Evolutionary conservation across 2,113 vertebrate genomes (phyloP).

Genomic region (Salvelinus fontinalis): DNA sequence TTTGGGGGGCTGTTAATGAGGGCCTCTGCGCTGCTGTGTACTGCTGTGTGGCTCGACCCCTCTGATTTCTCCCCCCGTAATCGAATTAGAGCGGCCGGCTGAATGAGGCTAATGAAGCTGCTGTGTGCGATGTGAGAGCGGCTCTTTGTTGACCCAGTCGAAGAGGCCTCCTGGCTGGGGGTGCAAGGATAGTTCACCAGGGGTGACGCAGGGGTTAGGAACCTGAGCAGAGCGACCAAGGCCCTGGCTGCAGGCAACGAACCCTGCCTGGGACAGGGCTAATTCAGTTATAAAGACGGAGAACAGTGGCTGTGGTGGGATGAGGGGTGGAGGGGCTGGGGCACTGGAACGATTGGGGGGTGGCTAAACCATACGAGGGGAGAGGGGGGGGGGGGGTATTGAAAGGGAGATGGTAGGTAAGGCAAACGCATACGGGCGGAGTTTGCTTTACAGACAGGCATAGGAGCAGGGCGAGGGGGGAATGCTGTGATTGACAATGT

Average conservation of each 20-base stretch:
- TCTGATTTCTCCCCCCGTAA: background rate
- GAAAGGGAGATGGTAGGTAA: background rate
- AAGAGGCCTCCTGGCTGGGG: background rate
- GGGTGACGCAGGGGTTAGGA: background rate
- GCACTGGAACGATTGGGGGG: background rate
- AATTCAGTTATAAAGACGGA: background rate
- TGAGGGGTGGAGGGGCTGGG: constrained; percentile 13
- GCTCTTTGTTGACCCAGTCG: constrained; percentile 54
- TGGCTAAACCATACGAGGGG: background rate
- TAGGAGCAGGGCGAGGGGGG: constrained; percentile 8
- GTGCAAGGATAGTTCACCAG: background rate
- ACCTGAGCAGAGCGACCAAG: background rate
- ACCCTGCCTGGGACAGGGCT: constrained; percentile 1
- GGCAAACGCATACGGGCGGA: constrained; percentile 15
- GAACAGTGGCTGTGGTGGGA: background rate
- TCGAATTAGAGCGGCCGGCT: constrained; percentile 57
- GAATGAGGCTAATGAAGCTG: constrained; percentile 47
- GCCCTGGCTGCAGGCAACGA: background rate
- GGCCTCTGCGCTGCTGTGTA: background rate
- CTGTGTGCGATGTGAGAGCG: constrained; percentile 58
- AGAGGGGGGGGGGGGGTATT: background rate
- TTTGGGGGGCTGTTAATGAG: background rate
- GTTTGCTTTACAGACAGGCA: background rate
- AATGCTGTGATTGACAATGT: constrained; percentile 34
- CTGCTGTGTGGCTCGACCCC: background rate